Evolutionary conservation across 1,140 invertebrate species (phyloP), one percentile per base, ranked within the genome.

Genomic region (Lycorma delicatula): DNA sequence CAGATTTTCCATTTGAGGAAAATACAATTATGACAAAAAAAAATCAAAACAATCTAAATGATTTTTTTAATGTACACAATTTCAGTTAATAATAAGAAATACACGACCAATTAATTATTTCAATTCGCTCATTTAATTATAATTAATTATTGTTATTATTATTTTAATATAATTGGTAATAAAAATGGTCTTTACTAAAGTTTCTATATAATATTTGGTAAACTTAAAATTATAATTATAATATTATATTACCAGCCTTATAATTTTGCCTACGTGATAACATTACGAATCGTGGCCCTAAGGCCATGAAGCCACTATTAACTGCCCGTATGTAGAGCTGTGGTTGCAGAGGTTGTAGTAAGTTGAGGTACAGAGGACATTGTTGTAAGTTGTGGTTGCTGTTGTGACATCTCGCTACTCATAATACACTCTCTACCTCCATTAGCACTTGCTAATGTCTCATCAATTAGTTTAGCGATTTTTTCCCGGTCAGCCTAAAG

Each of bases 391-490:
- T 26, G 51, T 54, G 2, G 54, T 52, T 51, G 52, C 46, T 29
- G 65, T 46, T 38, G 58, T 34, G 50, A 60, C 31, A 13, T 28
- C 34, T 53, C 27, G 28, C 44, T 38, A 28, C 53, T 49, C 31
- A 34, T 46, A 48, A n/a, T n/a, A n/a, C n/a, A n/a, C 23, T 46
- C 34, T 29, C 61, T 52, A 1, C 50, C 46, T 11, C 71, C 70
- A 64, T 78, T 79, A 58, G 75, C 75, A 53, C 74, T 75, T 47
- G 78, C 76, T 7, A 87, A 70, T 7, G 84, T 82, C 65, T 88
- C 85, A 69, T 86, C 83, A 62, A 89, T 86, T 47, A 88, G 73
- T 36, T 75, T 74, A 31, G 82, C 79, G 63, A 89, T 80, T 72
- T 86, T 89, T 60, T 85, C 83, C 64, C 79, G 78, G 70, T 86